These are phyloP conservation scores for Antheraea pernyi DNA, from an alignment of 1,140 invertebrate genomes.

Conservation along the genomic window DNA sequence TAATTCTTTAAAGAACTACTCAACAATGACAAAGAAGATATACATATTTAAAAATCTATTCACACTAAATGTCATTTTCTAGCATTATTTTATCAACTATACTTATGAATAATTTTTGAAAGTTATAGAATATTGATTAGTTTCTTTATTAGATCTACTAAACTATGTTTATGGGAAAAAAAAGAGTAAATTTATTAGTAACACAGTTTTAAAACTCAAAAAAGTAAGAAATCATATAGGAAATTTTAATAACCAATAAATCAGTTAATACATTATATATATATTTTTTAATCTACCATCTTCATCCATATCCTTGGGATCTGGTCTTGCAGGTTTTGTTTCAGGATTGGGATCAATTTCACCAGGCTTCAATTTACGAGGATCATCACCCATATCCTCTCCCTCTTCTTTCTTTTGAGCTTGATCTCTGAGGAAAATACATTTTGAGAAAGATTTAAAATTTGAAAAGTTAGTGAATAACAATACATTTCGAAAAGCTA, in stretches of 20 bases:
- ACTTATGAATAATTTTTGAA: no score
- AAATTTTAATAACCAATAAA: conserved; percentile 14
- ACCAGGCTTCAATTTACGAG: conserved; percentile 97
- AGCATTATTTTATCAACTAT: no score
- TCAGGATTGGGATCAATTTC: conserved; percentile 99
- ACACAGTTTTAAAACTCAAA: background rate
- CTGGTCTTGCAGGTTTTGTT: conserved; percentile 98
- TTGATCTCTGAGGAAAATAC: conserved; percentile 87
- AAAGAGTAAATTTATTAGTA: background rate
- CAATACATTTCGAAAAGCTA: no score
- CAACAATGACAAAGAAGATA: no score
- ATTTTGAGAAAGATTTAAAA: background rate
- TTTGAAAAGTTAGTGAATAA: background rate
- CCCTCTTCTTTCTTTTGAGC: conserved; percentile 99
- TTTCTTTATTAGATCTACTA: background rate
- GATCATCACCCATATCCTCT: conserved; percentile 95
- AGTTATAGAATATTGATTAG: no score
- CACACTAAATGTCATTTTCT: no score
- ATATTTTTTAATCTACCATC: conserved; percentile 84
- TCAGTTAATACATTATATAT: conserved; percentile 9
- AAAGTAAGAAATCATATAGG: background rate
- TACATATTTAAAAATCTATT: no score
- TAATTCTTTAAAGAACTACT: no score
- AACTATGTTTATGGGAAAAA: background rate
- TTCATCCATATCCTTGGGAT: conserved; percentile 99